A percentile compares a stretch with the other conserved stretches of the same genome.
Conservation (phyloP, 2,888 invertebrate species). For the Cistogaster globosa region DNA sequence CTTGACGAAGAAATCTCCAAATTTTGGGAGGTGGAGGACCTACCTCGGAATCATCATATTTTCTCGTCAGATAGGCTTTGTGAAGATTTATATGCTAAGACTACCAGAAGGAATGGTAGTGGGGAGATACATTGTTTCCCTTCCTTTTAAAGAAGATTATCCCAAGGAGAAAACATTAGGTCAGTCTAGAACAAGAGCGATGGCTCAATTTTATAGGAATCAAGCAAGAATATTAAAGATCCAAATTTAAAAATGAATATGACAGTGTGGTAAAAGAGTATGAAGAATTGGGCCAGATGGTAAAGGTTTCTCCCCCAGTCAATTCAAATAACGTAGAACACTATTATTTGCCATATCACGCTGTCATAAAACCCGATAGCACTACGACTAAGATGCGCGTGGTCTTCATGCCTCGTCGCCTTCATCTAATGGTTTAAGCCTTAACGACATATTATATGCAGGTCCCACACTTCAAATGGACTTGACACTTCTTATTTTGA, state of each 20-base stretch:
- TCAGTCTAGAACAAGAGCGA: background rate
- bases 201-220: background rate
- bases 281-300: background rate
- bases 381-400: background rate
- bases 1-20: too few relatives aligned
- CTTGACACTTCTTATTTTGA: background rate
- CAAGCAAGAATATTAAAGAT: background rate
- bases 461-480: background rate
- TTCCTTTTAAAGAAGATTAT: background rate
- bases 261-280: background rate
- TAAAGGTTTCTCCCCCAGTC: background rate
- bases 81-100: background rate
- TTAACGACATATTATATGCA: background rate
- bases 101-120: background rate
- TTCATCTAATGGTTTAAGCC: conserved; percentile 8
- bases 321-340: background rate
- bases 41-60: background rate
- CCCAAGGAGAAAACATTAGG: background rate
- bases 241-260: background rate
- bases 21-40: background rate
- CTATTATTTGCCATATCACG: background rate
- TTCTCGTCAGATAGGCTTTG: background rate
- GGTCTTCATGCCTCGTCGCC: background rate
- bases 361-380: background rate
- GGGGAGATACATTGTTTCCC: background rate